Evolutionary conservation across 2,888 invertebrate genomes (phyloP).

Genomic region (Sphecodes monilicornis): DNA sequence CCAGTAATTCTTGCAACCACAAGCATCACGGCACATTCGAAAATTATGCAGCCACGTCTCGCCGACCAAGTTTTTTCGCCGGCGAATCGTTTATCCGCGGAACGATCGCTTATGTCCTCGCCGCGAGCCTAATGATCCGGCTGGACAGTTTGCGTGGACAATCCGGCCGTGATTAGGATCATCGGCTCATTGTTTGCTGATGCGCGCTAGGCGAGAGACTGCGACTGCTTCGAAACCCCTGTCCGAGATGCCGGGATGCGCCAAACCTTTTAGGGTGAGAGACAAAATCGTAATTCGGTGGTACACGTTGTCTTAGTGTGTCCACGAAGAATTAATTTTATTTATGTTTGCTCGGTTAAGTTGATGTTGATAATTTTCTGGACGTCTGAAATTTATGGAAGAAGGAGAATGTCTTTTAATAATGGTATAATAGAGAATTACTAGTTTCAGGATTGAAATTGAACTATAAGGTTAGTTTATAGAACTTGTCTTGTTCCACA

Average conservation of each 20-base stretch:
- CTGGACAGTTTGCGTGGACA: background rate
- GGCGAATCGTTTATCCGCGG: conserved; percentile 4
- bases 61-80: background rate
- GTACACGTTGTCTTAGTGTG: background rate
- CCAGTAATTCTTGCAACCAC: conserved; percentile 33
- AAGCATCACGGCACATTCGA: background rate
- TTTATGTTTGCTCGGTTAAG: background rate
- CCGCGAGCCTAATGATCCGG: conserved; percentile 11
- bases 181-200: conserved; percentile 5
- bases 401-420: too few relatives aligned
- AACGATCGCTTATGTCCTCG: background rate
- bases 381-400: too few relatives aligned
- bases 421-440: too few relatives aligned
- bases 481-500: too few relatives aligned
- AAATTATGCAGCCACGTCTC: conserved; percentile 25
- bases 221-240: background rate
- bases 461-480: too few relatives aligned
- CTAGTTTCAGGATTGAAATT: too few relatives aligned
- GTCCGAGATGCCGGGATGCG: background rate
- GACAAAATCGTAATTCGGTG: background rate
- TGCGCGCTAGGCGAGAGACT: background rate
- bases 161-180: conserved; percentile 17
- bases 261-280: background rate
- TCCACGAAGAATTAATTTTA: background rate
- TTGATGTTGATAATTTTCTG: too few relatives aligned